A percentile compares a stretch with the other conserved stretches of the same genome.
Conservation (phyloP, 1,140 invertebrate genomes). For the Drosophila kohkoa region DNA sequence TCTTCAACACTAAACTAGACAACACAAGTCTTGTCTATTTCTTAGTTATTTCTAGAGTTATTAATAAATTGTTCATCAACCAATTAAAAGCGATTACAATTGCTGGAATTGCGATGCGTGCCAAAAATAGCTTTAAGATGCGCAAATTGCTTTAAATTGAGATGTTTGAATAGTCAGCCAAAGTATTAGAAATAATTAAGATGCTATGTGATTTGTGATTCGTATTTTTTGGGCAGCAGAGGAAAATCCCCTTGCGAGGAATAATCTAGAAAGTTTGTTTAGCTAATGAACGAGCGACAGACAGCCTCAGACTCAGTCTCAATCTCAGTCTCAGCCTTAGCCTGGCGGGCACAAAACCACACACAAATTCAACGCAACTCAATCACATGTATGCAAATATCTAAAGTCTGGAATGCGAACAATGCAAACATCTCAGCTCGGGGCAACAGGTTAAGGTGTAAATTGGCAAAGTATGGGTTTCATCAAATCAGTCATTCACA, state of each 20-base stretch:
- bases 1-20: not conserved
- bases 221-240: not conserved
- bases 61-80: constrained; percentile 19
- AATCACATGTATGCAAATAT: constrained; percentile 39
- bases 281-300: constrained; percentile 35
- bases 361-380: constrained; percentile 2
- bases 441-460: constrained; percentile 36
- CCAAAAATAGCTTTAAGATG: constrained; percentile 46
- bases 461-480: constrained; percentile 26
- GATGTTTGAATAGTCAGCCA: constrained; percentile 33
- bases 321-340: not conserved
- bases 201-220: not conserved
- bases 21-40: constrained; percentile 1
- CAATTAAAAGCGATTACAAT: constrained; percentile 50
- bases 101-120: constrained; percentile 20
- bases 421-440: constrained; percentile 37
- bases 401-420: constrained; percentile 44
- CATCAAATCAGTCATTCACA: constrained; percentile 10
- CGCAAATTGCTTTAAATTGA: constrained; percentile 51
- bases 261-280: constrained; percentile 32
- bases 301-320: no score
- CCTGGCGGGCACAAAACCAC: constrained; percentile 22
- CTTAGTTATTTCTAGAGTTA: constrained; percentile 12
- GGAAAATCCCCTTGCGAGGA: constrained; percentile 32
- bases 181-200: constrained; percentile 35